phyloP scores from a whole-genome alignment of 2,888 invertebrate species.

The Cistogaster globosa region DNA sequence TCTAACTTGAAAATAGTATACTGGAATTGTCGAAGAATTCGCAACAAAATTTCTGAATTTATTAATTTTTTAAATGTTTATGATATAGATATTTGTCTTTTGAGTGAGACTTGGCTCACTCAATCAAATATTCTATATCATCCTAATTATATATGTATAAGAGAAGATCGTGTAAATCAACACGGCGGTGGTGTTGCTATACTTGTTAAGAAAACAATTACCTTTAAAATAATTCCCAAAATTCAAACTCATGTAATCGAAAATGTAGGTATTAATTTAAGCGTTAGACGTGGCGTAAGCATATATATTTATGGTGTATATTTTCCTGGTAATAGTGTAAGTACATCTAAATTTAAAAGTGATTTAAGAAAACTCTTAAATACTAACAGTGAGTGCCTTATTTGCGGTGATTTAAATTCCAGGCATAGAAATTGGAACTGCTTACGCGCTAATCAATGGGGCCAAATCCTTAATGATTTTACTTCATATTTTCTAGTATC shows the following conservation, averaged over 20 bases:
- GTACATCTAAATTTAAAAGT: background rate
- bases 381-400: background rate
- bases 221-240: constrained; percentile 1
- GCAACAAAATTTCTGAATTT: background rate
- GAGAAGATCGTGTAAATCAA: constrained; percentile 24
- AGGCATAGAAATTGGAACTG: background rate
- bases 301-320: background rate
- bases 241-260: constrained; percentile 16
- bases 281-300: background rate
- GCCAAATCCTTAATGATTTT: background rate
- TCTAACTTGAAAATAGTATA: constrained; percentile 2
- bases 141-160: constrained; percentile 35
- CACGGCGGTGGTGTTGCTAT: constrained; percentile 34
- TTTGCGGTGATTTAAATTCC: background rate
- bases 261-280: background rate
- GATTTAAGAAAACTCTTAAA: constrained; percentile 6
- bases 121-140: constrained; percentile 21
- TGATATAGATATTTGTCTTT: constrained; percentile 18
- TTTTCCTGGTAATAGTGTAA: background rate
- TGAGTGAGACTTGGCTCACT: constrained; percentile 28
- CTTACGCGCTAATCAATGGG: background rate
- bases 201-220: constrained; percentile 15
- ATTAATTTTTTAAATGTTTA: background rate
- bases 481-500: background rate
- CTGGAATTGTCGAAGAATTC: background rate